Evolutionary conservation across 2,888 invertebrate genomes (phyloP), one percentile per base, ranked within the genome.

Genomic region (Drosophila mimetica): DNA sequence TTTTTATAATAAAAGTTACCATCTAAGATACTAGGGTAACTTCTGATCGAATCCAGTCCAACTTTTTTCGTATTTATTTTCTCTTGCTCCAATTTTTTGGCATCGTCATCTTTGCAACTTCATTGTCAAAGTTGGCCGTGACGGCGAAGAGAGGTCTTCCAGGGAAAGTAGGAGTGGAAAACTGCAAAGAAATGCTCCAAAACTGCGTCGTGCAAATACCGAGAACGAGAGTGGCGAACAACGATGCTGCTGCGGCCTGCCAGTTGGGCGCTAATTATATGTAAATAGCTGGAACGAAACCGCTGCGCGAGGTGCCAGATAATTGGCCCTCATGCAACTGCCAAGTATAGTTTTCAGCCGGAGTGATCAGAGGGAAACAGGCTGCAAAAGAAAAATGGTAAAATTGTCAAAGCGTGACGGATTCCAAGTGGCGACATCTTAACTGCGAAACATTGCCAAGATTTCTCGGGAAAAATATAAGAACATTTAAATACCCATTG

Each of bases 251-350:
- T 69, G 71, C 53, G 74, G 76, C 51, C 65, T 69, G 66, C 57
- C 63, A 67, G 71, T 63, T 59, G 60, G 72, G 61, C 75, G 81
- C 88, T 84, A 84, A 84, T 88, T 84, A 84, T 86, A 84, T 86
- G 88, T 61, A 84, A 84, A 84, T 86, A 84, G 73, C 74, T 88
- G 55, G 53, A 69, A 79, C 37, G 57, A 61, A 69, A 55, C 22
- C 58, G 67, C 59, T 39, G 65, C 82, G 70, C 37, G 74, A 78
- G 81, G 75, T 86, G 65, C 67, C 48, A 59, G 47, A 75, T 81
- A 81, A 81, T 81, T 86, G 80, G 85, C 71, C 74, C 64, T 60
- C 76, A 65, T 70, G 61, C 60, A 61, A 52, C 55, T 51, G 50
- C 20, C 51, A 20, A 42, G 65, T 28, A 74, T 52, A 57, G 47